Evolutionary conservation across 2,113 vertebrate species (phyloP).

Genomic region (Sula dactylatra): DNA sequence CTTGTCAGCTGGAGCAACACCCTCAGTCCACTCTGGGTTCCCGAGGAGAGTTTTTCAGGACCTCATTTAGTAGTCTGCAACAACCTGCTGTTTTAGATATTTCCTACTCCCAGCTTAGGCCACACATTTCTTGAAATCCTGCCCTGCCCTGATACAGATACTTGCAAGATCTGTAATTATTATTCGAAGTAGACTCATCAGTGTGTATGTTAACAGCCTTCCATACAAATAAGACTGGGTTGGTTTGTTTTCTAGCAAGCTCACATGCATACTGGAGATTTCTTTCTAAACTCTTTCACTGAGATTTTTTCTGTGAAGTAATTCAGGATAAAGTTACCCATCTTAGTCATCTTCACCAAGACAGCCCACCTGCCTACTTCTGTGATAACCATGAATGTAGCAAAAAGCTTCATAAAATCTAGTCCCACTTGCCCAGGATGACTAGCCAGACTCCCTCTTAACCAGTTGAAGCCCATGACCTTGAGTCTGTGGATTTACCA

Average conservation of each 20-base stretch:
- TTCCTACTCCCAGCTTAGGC: neutral
- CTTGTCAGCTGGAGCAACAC: neutral
- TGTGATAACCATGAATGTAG: rapidly evolving
- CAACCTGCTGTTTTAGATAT: neutral
- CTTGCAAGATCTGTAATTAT: neutral
- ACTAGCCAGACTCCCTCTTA: neutral
- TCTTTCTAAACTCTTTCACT: neutral
- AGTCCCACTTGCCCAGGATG: neutral
- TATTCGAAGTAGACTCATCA: neutral
- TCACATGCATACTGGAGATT: neutral
- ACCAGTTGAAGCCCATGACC: neutral
- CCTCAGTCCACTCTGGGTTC: neutral
- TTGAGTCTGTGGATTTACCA: neutral
- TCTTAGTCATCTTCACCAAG: neutral
- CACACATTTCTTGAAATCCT: neutral
- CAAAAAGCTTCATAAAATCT: neutral
- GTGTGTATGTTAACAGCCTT: neutral
- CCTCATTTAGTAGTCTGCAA: neutral
- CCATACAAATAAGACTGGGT: neutral
- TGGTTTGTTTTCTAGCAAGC: neutral
- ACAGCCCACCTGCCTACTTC: neutral
- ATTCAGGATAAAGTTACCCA: neutral
- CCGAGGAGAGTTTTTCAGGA: neutral
- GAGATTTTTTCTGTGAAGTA: neutral
- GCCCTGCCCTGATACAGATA: neutral